Percentiles rank a stretch among this genome's conserved stretches.
phyloP scores from a whole-genome alignment of 2,797 vertebrate genomes.

The Zonotrichia albicollis region DNA sequence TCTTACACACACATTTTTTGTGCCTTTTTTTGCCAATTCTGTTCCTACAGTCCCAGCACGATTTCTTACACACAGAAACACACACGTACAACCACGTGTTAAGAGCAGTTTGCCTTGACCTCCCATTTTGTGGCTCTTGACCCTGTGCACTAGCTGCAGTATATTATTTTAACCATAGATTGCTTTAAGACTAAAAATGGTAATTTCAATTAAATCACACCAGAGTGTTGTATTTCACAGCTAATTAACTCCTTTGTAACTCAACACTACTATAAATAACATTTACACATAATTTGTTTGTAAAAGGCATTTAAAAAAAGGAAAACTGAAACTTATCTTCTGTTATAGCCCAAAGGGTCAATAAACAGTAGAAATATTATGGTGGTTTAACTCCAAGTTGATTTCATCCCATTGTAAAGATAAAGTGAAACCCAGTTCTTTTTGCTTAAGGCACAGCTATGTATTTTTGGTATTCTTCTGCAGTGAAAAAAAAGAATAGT shows the following conservation, averaged over 20 bases:
- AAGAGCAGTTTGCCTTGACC: conserved; percentile 57
- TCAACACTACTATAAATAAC: not conserved
- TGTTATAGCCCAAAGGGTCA: conserved; percentile 29
- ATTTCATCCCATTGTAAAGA: conserved; percentile 74
- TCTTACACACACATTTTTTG: conserved; percentile 24
- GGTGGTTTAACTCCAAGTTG: conserved; percentile 45
- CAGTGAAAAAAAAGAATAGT: conserved; percentile 58
- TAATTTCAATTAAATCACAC: conserved; percentile 17
- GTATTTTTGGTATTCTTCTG: conserved; percentile 77
- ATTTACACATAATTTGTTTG: conserved; percentile 31
- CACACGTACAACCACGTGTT: not conserved
- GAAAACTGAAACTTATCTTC: conserved; percentile 49
- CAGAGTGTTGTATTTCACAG: conserved; percentile 3
- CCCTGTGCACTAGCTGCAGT: not conserved
- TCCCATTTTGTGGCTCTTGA: conserved; percentile 45
- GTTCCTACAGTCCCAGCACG: not conserved
- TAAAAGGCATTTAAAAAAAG: conserved; percentile 33
- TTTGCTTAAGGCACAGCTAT: conserved; percentile 76
- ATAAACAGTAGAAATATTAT: conserved; percentile 17
- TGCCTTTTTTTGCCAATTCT: conserved; percentile 64
- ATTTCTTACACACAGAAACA: not conserved
- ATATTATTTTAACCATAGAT: conserved; percentile 24
- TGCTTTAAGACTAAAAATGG: conserved; percentile 15
- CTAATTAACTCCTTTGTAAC: conserved; percentile 43
- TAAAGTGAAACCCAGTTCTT: conserved; percentile 60